phyloP scores from a whole-genome alignment of 2,888 invertebrate genomes.

The Andrena flavipes region DNA sequence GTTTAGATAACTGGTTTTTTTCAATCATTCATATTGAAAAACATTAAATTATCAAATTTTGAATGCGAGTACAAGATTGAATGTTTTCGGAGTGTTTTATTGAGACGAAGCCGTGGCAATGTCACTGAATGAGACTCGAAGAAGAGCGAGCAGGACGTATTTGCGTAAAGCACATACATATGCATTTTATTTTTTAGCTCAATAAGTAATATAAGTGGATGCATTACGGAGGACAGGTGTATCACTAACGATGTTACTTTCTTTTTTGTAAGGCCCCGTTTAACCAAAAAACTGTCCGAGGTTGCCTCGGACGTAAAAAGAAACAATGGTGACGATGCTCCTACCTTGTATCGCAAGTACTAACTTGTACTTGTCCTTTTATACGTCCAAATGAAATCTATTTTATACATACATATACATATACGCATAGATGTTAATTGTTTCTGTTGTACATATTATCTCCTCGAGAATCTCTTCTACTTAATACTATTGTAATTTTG shows the following conservation, averaged over 20 bases:
- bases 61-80: not conserved
- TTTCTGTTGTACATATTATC: conserved; percentile 81
- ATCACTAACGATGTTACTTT: conserved; percentile 69
- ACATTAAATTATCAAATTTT: not conserved
- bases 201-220: conserved; percentile 70
- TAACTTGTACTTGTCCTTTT: conserved; percentile 65
- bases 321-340: conserved; percentile 59
- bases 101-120: conserved; percentile 78
- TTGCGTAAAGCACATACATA: conserved; percentile 52
- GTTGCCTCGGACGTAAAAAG: conserved; percentile 28
- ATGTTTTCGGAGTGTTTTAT: conserved; percentile 24
- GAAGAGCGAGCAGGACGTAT: conserved; percentile 70
- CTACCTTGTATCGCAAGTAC: conserved; percentile 69
- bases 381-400: conserved; percentile 62
- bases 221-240: conserved; percentile 74
- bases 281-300: conserved; percentile 71
- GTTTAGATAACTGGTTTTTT: not conserved
- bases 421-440: conserved; percentile 55
- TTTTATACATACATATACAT: conserved; percentile 61
- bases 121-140: conserved; percentile 75
- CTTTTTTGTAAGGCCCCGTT: conserved; percentile 50
- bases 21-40: not conserved
- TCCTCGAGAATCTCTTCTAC: conserved; percentile 79
- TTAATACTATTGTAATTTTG: conserved; percentile 82
- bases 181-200: conserved; percentile 71